Percentiles rank a stretch among this genome's conserved stretches.
These are phyloP conservation scores for Pheosia gnoma DNA, from an alignment of 2,888 invertebrate genomes.

Conservation along the genomic window DNA sequence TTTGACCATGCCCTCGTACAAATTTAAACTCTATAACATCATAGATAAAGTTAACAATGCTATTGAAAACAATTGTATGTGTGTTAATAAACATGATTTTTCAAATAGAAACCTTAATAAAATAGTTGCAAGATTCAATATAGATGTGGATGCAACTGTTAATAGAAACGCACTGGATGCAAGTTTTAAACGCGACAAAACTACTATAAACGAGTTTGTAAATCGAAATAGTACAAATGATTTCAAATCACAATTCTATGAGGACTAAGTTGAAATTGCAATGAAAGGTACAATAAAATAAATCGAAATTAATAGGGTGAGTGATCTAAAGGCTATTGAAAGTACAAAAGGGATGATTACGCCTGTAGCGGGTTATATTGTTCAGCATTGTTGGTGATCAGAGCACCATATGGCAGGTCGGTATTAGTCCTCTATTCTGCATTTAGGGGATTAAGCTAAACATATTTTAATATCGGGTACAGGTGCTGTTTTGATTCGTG, in stretches of 20 bases:
- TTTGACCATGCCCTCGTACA: conserved; percentile 11
- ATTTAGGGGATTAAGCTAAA: conserved; percentile 64
- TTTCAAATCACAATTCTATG: conserved; percentile 12
- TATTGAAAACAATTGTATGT: conserved; percentile 12
- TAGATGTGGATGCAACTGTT: conserved; percentile 21
- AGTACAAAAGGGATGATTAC: conserved; percentile 72
- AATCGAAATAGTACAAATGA: conserved; percentile 36
- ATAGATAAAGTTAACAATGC: conserved; percentile 36
- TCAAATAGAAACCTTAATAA: conserved; percentile 34
- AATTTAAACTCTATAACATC: conserved; percentile 39
- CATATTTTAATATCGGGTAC: conserved; percentile 71
- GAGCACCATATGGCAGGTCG: conserved; percentile 72
- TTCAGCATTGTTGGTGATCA: conserved; percentile 62
- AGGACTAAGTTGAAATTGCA: conserved; percentile 43
- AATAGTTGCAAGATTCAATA: conserved; percentile 33
- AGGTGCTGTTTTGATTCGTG: conserved; percentile 59
- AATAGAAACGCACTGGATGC: conserved; percentile 53
- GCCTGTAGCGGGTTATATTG: conserved; percentile 57
- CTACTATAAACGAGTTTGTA: conserved; percentile 65
- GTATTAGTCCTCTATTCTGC: conserved; percentile 63
- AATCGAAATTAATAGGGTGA: conserved; percentile 76
- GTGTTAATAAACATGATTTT: conserved; percentile 15
- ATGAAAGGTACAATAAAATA: conserved; percentile 40
- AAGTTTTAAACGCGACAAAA: conserved; percentile 63
- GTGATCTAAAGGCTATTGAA: conserved; percentile 74